Base-by-base conservation (phyloP, 1,140 invertebrate genomes). In the Macrotrachela quadricornifera region DNA sequence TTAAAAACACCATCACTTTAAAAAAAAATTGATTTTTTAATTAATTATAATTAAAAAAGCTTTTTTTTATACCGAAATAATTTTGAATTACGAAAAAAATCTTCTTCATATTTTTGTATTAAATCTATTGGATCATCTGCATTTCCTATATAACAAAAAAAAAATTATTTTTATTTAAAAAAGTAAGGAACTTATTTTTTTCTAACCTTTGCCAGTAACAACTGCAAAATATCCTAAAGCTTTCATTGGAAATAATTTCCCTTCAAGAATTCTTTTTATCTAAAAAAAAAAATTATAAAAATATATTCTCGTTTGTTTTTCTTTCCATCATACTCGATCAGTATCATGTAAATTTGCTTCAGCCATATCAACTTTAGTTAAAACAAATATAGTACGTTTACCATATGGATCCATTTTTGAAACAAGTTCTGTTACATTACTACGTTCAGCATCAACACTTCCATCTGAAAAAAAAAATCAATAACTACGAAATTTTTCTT, bases 211-310 rank as follows among this genome's bases (percentile, higher is more conserved):
- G 6, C 92, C 92, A 13, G 92, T 97, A 1, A 99, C 90, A 37
- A 99, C 92, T 39, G 90, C 92, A 74, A 95, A 97, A 70, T 99
- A 97, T 1, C 92, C 92, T 3, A 97, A 71, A 10, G 92, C 92
- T 72, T 91, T 92, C 92, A 99, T 97, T 0, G 91, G 91, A 68
- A 99, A 97, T 48, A 99, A 65, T 73, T 85, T 85, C 38, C 92
- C 92, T 46, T 88, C 83, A 36, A 97, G 72, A 62, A 97, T 96
- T 66, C 90, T 90, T 57, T 85, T 79, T 54, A 91, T 88, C 81
- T 83, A 64, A 15, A 30, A 2, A 71, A 71, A 43, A 54, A 61
- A 60, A 30, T 30, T 2, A n/a, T n/a, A n/a, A n/a, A 30, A 30
- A 2, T 2, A 30, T 30, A 30, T 30, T 30, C 21, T 30, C n/a